Percentiles rank a stretch among this genome's conserved stretches.
phyloP scores from a whole-genome alignment of 2,797 vertebrate genomes.

The Paratrypauchen microcephalus region DNA sequence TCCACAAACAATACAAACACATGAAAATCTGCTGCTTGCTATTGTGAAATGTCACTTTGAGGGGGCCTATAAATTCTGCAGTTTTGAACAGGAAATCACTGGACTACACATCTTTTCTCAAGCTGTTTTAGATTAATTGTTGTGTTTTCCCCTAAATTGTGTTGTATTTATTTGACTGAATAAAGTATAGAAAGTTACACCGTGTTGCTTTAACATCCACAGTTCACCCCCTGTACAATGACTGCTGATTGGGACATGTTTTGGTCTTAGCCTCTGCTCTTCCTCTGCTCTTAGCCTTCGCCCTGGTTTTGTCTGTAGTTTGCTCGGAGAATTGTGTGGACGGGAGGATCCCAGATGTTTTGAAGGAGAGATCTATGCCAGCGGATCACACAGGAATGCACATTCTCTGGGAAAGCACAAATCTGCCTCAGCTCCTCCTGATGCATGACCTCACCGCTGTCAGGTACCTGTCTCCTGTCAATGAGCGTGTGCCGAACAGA shows the following conservation, averaged over 20 bases:
- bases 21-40: too few relatives aligned
- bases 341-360: constrained; percentile 78
- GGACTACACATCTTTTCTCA: not conserved
- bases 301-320: constrained; percentile 65
- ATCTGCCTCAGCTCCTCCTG: constrained; percentile 63
- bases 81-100: too few relatives aligned
- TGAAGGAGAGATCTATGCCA: constrained; percentile 72
- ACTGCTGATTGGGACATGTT: constrained; percentile 28
- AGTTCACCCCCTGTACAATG: constrained; percentile 32
- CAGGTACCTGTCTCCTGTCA: constrained; percentile 46
- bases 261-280: constrained; percentile 24
- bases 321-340: constrained; percentile 61
- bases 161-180: too few relatives aligned
- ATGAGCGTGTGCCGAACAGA: constrained; percentile 1
- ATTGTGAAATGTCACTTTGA: too few relatives aligned
- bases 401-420: constrained; percentile 71
- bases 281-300: constrained; percentile 28
- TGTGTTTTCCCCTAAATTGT: too few relatives aligned
- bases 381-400: constrained; percentile 73
- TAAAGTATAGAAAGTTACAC: too few relatives aligned
- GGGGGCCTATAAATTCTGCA: too few relatives aligned
- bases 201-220: constrained; percentile 17
- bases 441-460: constrained; percentile 66
- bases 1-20: too few relatives aligned
- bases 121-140: too few relatives aligned